These are phyloP conservation scores for Raillietiella orientalis DNA, from an alignment of 2,888 invertebrate species.

Conservation along the genomic window DNA sequence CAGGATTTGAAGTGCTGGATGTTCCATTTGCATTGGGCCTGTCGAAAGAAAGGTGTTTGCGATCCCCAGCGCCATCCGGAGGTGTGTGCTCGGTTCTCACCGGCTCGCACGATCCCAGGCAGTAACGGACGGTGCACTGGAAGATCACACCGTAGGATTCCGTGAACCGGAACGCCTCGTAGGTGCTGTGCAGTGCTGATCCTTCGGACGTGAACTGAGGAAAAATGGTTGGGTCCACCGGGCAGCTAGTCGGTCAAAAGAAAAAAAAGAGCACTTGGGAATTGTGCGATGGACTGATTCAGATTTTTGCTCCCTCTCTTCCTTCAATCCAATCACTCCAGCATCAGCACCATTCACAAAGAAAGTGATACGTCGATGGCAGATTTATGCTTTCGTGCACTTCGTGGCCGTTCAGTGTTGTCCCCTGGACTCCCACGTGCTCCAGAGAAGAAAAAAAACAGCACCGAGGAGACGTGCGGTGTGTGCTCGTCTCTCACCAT, in stretches of 20 bases:
- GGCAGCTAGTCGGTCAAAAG: constrained; percentile 33
- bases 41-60: background rate
- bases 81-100: constrained; percentile 19
- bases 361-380: too few species aligned
- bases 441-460: too few species aligned
- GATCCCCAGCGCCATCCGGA: background rate
- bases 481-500: too few species aligned
- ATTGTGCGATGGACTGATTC: too few species aligned
- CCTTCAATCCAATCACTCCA: too few species aligned
- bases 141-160: constrained; percentile 88
- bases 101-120: constrained; percentile 72
- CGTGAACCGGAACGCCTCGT: constrained; percentile 80
- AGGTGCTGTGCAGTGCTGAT: constrained; percentile 46
- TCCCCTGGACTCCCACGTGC: too few species aligned
- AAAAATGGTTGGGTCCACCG: constrained; percentile 72
- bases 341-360: too few species aligned
- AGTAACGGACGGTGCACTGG: constrained; percentile 88
- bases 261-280: too few species aligned
- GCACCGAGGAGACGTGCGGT: too few species aligned
- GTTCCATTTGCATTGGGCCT: constrained; percentile 2
- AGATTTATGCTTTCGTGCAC: too few species aligned
- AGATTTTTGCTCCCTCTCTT: too few species aligned
- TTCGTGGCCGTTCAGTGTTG: too few species aligned
- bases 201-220: constrained; percentile 69
- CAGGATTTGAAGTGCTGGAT: constrained; percentile 54